These are phyloP conservation scores for Drosophila bifasciata DNA, from an alignment of 1,140 invertebrate species.

Conservation along the genomic window DNA sequence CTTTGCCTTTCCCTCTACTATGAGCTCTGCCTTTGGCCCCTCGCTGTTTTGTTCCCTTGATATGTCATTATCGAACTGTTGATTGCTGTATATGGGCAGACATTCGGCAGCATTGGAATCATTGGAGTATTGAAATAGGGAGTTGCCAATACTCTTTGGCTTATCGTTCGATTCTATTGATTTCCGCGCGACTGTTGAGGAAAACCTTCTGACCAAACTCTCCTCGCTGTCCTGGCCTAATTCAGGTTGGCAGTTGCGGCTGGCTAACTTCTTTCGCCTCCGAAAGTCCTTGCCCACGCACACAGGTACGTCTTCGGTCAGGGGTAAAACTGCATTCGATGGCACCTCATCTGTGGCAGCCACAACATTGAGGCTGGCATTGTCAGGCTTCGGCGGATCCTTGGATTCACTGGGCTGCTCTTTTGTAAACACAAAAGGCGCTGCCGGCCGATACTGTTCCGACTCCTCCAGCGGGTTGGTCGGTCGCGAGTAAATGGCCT, in stretches of 20 bases:
- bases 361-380: constrained; percentile 48
- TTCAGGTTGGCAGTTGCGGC: not conserved
- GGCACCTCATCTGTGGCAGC: constrained; percentile 31
- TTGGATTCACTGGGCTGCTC: constrained; percentile 15
- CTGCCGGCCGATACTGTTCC: not conserved
- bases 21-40: too few species aligned
- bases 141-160: not conserved
- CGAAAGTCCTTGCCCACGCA: not conserved
- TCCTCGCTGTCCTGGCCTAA: constrained; percentile 3
- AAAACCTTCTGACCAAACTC: constrained; percentile 2
- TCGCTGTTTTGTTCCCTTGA: not conserved
- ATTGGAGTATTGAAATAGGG: not conserved
- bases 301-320: not conserved
- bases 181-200: not conserved
- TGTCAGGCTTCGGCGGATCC: not conserved
- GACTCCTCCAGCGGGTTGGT: not conserved
- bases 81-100: not conserved
- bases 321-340: not conserved
- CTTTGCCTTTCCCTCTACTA: not conserved
- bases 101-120: constrained; percentile 2
- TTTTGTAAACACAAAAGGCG: not conserved
- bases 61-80: not conserved
- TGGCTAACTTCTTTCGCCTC: constrained; percentile 38
- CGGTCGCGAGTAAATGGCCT: constrained; percentile 33
- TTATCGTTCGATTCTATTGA: not conserved